Percentiles rank a stretch among this genome's conserved stretches.
Evolutionary conservation across 2,888 invertebrate genomes (phyloP).

Genomic region (Drosophila mettleri): DNA sequence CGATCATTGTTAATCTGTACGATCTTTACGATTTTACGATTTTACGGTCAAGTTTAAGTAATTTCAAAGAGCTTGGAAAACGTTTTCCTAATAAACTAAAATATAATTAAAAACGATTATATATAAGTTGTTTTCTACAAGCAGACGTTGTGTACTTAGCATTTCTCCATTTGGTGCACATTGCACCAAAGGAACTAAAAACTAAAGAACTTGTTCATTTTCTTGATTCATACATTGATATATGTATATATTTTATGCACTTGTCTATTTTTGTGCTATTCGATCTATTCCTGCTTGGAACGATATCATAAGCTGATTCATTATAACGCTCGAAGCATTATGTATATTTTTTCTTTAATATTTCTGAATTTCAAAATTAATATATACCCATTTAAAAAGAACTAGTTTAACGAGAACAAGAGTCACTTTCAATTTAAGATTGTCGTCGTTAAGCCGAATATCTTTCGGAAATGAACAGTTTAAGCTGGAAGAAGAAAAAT

Average conservation of each 20-base stretch:
- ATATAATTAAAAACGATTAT: neutral
- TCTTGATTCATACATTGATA: no score
- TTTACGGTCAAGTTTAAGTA: neutral
- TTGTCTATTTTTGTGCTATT: no score
- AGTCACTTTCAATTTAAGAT: neutral
- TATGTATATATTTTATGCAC: no score
- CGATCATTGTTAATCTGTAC: slow-evolving; percentile 4
- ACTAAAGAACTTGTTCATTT: neutral
- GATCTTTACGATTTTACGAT: no score
- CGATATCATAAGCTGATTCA: neutral
- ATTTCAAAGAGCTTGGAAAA: neutral
- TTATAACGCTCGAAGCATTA: neutral
- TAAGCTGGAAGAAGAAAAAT: neutral
- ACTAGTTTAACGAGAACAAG: slow-evolving; percentile 5
- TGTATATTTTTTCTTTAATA: no score
- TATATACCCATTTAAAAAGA: slow-evolving; percentile 3
- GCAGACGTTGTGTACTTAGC: neutral
- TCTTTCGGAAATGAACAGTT: neutral
- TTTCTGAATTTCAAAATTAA: no score
- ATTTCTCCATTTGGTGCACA: neutral
- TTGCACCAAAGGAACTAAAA: no score
- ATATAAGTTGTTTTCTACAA: neutral
- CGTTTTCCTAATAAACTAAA: neutral
- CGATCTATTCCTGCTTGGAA: neutral
- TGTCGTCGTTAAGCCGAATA: neutral